A percentile compares a stretch with the other conserved stretches of the same genome.
These are phyloP conservation scores for Dissostichus mawsoni DNA, from an alignment of 2,113 vertebrate species.

Conservation along the genomic window DNA sequence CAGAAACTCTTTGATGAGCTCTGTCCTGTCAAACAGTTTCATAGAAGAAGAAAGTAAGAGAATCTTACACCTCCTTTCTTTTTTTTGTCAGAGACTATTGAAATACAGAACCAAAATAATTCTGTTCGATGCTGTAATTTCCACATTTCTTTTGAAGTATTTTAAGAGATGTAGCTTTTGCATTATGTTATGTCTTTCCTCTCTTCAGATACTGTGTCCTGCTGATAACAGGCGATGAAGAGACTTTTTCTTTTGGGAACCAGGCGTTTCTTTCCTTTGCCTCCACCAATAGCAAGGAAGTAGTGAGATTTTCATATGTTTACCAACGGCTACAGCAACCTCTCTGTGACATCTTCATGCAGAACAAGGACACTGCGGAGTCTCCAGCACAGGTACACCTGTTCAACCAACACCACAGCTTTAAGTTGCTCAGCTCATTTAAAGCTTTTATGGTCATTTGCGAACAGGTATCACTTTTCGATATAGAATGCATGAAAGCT, in stretches of 20 bases:
- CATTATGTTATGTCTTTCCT: background rate
- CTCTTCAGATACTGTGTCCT: slow-evolving; percentile 90
- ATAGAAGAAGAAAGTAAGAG: slow-evolving; percentile 93
- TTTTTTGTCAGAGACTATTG: too few species aligned
- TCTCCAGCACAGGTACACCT: slow-evolving; percentile 75
- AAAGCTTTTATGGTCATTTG: background rate
- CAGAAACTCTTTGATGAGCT: slow-evolving; percentile 96
- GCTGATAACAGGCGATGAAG: slow-evolving; percentile 88
- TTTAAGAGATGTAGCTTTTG: background rate
- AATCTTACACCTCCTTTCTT: background rate
- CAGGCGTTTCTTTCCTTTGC: slow-evolving; percentile 92
- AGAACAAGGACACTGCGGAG: slow-evolving; percentile 76
- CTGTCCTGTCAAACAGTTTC: slow-evolving; percentile 94
- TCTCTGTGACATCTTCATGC: slow-evolving; percentile 86
- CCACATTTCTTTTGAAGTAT: background rate
- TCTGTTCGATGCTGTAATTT: background rate
- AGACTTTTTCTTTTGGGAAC: slow-evolving; percentile 82
- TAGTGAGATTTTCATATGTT: slow-evolving; percentile 90
- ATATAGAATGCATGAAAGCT: background rate
- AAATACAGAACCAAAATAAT: too few species aligned
- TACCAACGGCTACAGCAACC: slow-evolving; percentile 89
- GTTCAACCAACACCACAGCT: background rate
- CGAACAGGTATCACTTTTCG: background rate
- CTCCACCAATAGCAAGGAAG: slow-evolving; percentile 89
- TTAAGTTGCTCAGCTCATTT: too few species aligned